These are phyloP conservation scores for Crypturellus undulatus DNA, from an alignment of 2,113 vertebrate genomes.

Conservation along the genomic window DNA sequence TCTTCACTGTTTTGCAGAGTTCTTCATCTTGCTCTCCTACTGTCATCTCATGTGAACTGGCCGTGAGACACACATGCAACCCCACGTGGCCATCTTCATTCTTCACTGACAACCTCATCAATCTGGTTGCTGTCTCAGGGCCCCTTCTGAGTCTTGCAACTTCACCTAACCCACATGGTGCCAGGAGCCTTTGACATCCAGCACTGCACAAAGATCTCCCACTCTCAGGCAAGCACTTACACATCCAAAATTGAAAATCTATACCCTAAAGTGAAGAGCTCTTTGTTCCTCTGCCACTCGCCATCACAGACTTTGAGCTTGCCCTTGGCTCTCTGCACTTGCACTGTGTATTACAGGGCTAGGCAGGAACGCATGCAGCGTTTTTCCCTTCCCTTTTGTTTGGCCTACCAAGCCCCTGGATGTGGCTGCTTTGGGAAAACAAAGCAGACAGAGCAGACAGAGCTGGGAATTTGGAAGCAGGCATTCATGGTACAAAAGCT, in stretches of 20 bases:
- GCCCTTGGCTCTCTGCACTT: accelerated
- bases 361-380: not conserved
- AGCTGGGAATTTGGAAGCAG: not conserved
- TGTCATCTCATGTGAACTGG: not conserved
- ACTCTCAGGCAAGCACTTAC: not conserved
- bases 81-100: not conserved
- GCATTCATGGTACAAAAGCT: not conserved
- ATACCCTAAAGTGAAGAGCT: not conserved
- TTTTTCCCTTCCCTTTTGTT: not conserved
- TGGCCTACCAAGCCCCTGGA: not conserved
- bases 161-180: not conserved
- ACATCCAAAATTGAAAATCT: not conserved
- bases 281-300: not conserved
- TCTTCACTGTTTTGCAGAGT: not conserved
- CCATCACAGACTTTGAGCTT: not conserved
- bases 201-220: not conserved
- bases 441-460: not conserved
- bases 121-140: not conserved
- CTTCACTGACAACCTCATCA: not conserved
- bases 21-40: not conserved
- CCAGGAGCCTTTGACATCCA: not conserved
- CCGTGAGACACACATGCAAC: accelerated
- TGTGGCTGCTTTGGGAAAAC: not conserved
- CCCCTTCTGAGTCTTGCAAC: not conserved
- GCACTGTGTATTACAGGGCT: accelerated